These are phyloP conservation scores for Cryptotermes secundus DNA, from an alignment of 1,140 invertebrate genomes.

Conservation along the genomic window DNA sequence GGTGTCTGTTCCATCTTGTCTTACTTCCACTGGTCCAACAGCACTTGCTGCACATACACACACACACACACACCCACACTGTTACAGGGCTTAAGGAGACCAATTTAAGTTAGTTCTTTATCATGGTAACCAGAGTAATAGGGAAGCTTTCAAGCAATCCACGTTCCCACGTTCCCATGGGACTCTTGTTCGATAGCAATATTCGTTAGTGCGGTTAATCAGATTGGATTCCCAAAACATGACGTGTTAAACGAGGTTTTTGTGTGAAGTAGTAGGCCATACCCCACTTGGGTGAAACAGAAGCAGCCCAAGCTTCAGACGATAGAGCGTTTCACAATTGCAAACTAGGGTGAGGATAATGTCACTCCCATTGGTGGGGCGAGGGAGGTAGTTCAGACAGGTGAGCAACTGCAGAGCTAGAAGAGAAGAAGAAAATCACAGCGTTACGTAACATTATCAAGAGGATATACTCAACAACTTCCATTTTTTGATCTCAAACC, in stretches of 20 bases:
- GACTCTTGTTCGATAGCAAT: neutral
- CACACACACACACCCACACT: constrained; percentile 15
- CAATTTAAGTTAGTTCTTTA: neutral
- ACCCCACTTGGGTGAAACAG: neutral
- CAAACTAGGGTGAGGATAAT: constrained; percentile 40
- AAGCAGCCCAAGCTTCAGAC: neutral
- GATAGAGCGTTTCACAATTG: constrained; percentile 31
- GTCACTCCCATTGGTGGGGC: constrained; percentile 94
- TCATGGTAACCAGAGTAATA: neutral
- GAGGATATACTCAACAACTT: neutral
- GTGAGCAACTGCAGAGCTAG: constrained; percentile 94
- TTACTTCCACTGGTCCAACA: neutral
- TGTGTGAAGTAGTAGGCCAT: neutral
- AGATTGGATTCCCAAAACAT: constrained; percentile 1
- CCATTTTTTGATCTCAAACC: neutral
- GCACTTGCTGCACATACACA: neutral
- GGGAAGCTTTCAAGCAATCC: neutral
- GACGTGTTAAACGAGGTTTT: neutral
- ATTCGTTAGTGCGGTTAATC: neutral
- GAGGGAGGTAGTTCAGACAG: constrained; percentile 95
- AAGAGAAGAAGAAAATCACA: constrained; percentile 48
- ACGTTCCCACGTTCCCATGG: neutral
- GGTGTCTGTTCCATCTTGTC: neutral
- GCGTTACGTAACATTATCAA: neutral
- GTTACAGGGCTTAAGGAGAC: neutral